Evolutionary conservation across 2,888 invertebrate genomes (phyloP).

Genomic region (Polyommatus icarus): DNA sequence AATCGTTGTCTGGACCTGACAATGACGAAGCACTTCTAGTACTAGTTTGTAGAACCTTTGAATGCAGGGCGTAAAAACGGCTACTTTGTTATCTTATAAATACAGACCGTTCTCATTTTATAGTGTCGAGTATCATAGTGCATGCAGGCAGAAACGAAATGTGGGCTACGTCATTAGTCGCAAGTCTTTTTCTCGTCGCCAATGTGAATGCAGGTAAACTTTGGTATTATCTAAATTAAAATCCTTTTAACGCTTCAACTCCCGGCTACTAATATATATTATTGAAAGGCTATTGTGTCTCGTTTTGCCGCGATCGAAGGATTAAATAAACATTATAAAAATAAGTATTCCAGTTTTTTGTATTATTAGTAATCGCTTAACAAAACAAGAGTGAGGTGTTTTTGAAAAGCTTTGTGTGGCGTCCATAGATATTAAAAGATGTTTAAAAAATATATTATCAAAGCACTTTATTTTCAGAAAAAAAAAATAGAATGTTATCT

Average conservation of each 20-base stretch:
- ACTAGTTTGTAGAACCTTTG: background rate
- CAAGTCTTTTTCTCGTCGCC: background rate
- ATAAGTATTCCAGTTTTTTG: background rate
- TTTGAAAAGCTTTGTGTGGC: no score
- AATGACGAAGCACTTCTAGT: background rate
- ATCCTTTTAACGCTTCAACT: no score
- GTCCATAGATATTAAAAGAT: no score
- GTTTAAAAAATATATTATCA: no score
- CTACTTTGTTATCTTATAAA: background rate
- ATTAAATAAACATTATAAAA: no score
- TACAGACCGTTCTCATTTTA: background rate
- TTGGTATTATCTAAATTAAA: constrained; percentile 35
- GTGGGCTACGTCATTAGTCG: background rate
- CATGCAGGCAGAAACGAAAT: background rate
- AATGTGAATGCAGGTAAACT: background rate
- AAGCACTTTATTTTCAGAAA: no score
- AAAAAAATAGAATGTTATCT: no score
- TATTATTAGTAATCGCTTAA: background rate
- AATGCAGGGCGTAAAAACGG: background rate
- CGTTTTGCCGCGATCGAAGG: no score
- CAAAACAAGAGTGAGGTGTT: background rate
- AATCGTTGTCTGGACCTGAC: background rate
- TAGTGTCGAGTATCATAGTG: background rate
- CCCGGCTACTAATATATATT: no score
- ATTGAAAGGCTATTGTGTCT: no score